Evolutionary conservation across 2,888 invertebrate genomes (phyloP).

Genomic region (Rhamnusium bicolor): DNA sequence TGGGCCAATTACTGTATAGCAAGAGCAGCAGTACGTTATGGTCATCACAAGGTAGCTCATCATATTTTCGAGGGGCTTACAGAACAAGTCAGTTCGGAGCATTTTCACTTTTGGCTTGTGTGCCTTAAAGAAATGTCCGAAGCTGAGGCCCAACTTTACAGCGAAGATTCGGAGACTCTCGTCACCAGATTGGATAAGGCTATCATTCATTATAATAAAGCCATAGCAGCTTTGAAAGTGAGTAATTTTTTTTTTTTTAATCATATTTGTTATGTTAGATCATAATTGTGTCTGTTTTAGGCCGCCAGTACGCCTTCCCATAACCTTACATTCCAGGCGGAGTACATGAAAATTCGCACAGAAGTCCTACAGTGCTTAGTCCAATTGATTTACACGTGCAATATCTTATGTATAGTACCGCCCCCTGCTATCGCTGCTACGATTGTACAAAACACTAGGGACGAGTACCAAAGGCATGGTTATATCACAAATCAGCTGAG

Average conservation of each 20-base stretch:
- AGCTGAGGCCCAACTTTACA: conserved; percentile 80
- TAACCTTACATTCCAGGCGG: conserved; percentile 81
- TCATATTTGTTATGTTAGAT: no score
- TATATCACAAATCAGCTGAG: conserved; percentile 85
- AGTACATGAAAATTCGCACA: conserved; percentile 84
- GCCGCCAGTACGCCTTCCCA: conserved; percentile 79
- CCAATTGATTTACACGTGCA: conserved; percentile 80
- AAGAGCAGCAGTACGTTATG: conserved; percentile 87
- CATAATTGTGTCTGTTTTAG: conserved; percentile 68
- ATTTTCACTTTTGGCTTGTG: conserved; percentile 90
- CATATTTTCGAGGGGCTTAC: conserved; percentile 75
- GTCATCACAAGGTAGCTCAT: conserved; percentile 77
- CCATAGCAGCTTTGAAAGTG: conserved; percentile 76
- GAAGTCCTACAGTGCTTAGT: conserved; percentile 80
- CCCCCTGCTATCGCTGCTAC: conserved; percentile 93
- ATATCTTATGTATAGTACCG: conserved; percentile 88
- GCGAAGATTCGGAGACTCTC: conserved; percentile 66
- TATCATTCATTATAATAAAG: conserved; percentile 78
- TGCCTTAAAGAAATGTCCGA: conserved; percentile 84
- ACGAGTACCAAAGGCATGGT: conserved; percentile 85
- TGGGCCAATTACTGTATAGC: conserved; percentile 93
- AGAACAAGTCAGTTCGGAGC: conserved; percentile 82
- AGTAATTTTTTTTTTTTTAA: no score
- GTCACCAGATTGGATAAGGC: conserved; percentile 74
- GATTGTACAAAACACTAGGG: conserved; percentile 84